Base-by-base conservation (phyloP, 2,797 vertebrate genomes). In the Hirundo rustica region DNA sequence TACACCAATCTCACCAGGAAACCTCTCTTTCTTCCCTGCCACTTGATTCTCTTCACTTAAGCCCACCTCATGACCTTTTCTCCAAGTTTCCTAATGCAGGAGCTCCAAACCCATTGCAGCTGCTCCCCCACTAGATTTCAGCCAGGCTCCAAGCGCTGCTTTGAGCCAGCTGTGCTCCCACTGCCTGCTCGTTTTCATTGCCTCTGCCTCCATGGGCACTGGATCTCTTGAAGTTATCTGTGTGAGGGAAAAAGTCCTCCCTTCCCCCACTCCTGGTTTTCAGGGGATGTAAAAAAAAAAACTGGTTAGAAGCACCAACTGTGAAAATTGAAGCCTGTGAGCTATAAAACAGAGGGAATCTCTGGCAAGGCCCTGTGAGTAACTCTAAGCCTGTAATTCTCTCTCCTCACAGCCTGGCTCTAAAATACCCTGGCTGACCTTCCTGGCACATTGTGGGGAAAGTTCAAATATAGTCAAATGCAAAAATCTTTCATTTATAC, bases 261-360 rank as follows among this genome's bases (percentile, higher is more conserved):
- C 57, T 74, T 77, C 38, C 66, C 55, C 45, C 18, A 9, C 8
- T 22, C 44, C 36, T 4, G 7, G 44, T 67, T 91, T 95, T 45
- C 76, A 70, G 65, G 72, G 71, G 65, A 77, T 68, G 62, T 75
- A 27, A 61, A 91, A 83, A 22, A 85, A 47, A 87, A 85, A 88
- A 16, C 32, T 57, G 54, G 30, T 88, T 66, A 77, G 85, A 83
- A 88, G 85, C 23, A 81, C 51, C 47, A 75, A 66, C 88, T 88
- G 89, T 83, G 92, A 95, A 89, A 95, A 94, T 54, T 81, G 79
- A 91, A 95, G 92, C 79, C 85, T 85, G 14, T 48, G 58, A 96
- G 83, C 94, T 94, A 26, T 93, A 91, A 95, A 95, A 76, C 90
- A 82, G 86, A 83, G 91, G 60, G 83, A 90, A 81, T 88, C 92